Evolutionary conservation across 2,797 vertebrate species (phyloP), one percentile per base, ranked within the genome.

Genomic region (Borostomias antarcticus): DNA sequence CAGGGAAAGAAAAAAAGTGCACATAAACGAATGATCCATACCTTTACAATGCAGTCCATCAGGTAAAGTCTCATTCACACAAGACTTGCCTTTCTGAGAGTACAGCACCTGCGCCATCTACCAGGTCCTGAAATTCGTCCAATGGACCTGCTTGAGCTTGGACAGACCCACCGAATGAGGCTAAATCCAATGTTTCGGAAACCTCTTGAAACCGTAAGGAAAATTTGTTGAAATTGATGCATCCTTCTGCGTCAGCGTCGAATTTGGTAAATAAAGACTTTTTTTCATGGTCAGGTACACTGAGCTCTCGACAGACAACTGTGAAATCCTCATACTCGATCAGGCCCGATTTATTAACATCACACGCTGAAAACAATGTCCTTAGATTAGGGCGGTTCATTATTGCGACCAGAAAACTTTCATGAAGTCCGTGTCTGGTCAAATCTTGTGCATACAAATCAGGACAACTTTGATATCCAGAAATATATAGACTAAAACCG

Each of bases 261-360:
- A 94, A 91, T 79, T 86, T 88, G 53, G 76, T 76, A 56, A 93
- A 94, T 57, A 93, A 72, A 6, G 81, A 70, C 15, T 35, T 53
- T 4, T 88, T 78, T 68, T 93, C 80, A 0, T 57, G 25, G 0
- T 81, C 80, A 0, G 89, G 88, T 9, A 93, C 91, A 73, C 65
- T 79, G 11, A 93, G 90, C 43, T 93, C 92, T 2, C 66, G 74
- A 43, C 92, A 93, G 1, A 93, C 89, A 0, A 66, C 68, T 0
- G 76, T 82, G 62, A 93, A 93, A 77, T 94, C 92, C 30, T 89
- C 90, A 35, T 78, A 89, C 73, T 92, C 91, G 0, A 91, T 92
- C 57, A 57, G 71, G 1, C 89, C 91, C 0, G 92, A 92, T 17
- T 85, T 89, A 74, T 93, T 90, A 35, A 90, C 81, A 9, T 93